These are phyloP conservation scores for Caligus rogercresseyi DNA, from an alignment of 1,140 invertebrate genomes.

Conservation along the genomic window DNA sequence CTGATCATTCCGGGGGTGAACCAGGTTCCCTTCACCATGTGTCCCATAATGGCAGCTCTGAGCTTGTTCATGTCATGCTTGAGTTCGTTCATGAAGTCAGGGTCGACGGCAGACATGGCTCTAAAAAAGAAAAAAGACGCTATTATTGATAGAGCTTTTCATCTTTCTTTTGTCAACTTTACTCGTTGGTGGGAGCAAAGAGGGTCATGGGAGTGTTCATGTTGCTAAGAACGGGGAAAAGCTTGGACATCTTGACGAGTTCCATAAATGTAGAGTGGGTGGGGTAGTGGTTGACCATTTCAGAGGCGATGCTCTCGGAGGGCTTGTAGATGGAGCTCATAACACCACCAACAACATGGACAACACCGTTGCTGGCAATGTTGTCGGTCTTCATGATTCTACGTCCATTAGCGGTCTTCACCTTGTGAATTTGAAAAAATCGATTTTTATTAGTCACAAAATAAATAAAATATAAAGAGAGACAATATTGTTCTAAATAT, in stretches of 20 bases:
- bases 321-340: background rate
- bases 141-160: too few relatives aligned
- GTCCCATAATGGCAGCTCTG: background rate
- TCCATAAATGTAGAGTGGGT: background rate
- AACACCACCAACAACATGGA: background rate
- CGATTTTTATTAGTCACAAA: too few relatives aligned
- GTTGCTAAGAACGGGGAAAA: background rate
- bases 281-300: background rate
- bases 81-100: background rate
- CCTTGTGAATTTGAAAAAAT: too few relatives aligned
- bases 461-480: too few relatives aligned
- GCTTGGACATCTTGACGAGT: background rate
- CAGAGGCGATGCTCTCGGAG: background rate
- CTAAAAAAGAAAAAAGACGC: background rate
- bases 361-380: background rate
- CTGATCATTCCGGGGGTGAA: background rate
- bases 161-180: too few relatives aligned
- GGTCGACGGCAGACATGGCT: background rate
- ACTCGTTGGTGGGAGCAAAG: background rate
- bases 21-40: background rate
- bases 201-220: background rate
- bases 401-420: background rate
- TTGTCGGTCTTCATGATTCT: background rate
- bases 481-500: too few relatives aligned
- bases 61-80: background rate